These are phyloP conservation scores for Acanthis flammea DNA, from an alignment of 2,797 vertebrate genomes.

Conservation along the genomic window DNA sequence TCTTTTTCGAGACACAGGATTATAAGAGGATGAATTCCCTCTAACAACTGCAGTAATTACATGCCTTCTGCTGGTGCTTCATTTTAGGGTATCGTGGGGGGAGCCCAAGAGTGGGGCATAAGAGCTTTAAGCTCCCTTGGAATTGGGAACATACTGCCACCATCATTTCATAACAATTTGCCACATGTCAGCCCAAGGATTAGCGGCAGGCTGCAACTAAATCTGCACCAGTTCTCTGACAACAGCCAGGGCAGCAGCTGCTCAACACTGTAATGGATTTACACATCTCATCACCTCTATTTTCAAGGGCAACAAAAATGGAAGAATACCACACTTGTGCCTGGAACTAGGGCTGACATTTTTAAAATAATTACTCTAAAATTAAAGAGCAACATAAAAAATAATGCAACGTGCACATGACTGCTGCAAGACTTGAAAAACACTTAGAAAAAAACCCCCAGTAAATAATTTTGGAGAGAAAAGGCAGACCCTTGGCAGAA, in stretches of 20 bases:
- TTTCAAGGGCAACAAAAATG: background rate
- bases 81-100: background rate
- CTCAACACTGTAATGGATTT: slow-evolving; percentile 35
- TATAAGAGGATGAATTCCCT: slow-evolving; percentile 74
- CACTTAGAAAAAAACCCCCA: background rate
- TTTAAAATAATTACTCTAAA: background rate
- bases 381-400: rapidly evolving
- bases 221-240: slow-evolving; percentile 60
- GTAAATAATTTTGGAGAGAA: background rate
- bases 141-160: slow-evolving; percentile 79
- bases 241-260: slow-evolving; percentile 63
- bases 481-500: background rate
- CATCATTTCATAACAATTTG: slow-evolving; percentile 70
- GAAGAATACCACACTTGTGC: background rate
- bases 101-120: background rate
- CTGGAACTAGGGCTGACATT: background rate
- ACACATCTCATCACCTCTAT: background rate
- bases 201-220: slow-evolving; percentile 59
- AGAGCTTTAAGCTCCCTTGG: slow-evolving; percentile 55
- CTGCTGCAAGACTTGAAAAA: background rate
- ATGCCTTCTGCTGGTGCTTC: slow-evolving; percentile 73
- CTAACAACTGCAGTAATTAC: slow-evolving; percentile 74
- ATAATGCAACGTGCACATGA: rapidly evolving
- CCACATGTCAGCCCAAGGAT: slow-evolving; percentile 74
- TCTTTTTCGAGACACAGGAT: slow-evolving; percentile 77